These are phyloP conservation scores for Himalopsyche anomala DNA, from an alignment of 2,888 invertebrate genomes.

Conservation along the genomic window DNA sequence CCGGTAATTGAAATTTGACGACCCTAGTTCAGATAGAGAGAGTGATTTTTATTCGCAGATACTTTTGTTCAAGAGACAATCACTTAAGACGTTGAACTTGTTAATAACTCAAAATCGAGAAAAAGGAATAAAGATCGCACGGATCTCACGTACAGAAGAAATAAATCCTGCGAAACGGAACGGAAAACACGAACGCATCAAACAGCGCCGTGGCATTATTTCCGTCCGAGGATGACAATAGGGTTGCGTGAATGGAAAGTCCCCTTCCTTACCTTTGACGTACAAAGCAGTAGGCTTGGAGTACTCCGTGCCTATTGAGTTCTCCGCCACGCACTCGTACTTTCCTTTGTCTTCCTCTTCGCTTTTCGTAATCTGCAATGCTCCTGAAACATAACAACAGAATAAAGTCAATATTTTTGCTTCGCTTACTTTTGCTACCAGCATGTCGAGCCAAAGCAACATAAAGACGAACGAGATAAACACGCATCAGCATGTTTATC, in stretches of 20 bases:
- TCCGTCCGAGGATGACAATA: constrained; percentile 16
- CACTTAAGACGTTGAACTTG: no score
- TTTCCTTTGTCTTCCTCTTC: constrained; percentile 95
- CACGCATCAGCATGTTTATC: background rate
- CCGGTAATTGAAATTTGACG: no score
- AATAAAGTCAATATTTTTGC: constrained; percentile 20
- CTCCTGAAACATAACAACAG: constrained; percentile 78
- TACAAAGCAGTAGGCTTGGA: constrained; percentile 93
- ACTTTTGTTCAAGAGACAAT: no score
- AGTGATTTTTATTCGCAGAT: no score
- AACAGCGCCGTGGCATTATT: constrained; percentile 7
- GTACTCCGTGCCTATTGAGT: constrained; percentile 93
- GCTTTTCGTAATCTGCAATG: constrained; percentile 92
- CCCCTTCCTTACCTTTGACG: constrained; percentile 86
- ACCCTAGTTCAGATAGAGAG: no score
- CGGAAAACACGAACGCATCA: constrained; percentile 13
- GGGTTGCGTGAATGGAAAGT: constrained; percentile 1
- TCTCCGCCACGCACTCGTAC: constrained; percentile 97
- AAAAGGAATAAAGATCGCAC: no score
- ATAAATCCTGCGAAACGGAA: constrained; percentile 6
- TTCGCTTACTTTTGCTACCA: no score
- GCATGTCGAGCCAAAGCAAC: background rate
- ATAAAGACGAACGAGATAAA: constrained; percentile 1
- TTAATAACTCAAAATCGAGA: no score
- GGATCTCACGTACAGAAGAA: constrained; percentile 2